phyloP scores from a whole-genome alignment of 2,797 vertebrate genomes.

The Graptemys geographica region DNA sequence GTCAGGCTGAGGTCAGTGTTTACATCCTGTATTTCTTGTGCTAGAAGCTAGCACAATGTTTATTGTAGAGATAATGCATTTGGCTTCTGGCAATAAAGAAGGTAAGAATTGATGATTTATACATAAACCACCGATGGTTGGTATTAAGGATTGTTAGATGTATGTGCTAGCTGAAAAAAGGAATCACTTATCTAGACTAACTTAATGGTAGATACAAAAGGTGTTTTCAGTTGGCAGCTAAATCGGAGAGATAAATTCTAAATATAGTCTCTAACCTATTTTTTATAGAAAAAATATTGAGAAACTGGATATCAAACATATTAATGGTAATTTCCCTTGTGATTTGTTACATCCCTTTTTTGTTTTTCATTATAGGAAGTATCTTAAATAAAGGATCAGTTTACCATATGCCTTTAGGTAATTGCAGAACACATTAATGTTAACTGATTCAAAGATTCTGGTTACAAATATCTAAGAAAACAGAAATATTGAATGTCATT shows the following conservation, averaged over 20 bases:
- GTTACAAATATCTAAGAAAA: background rate
- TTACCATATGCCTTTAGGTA: background rate
- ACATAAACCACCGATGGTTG: background rate
- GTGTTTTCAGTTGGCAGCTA: background rate
- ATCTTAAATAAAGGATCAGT: background rate
- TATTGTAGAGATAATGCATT: background rate
- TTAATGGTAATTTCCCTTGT: background rate
- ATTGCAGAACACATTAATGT: background rate
- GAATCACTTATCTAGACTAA: background rate
- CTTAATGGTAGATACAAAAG: background rate
- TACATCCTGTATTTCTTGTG: background rate
- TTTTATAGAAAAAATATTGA: background rate
- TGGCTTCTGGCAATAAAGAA: background rate
- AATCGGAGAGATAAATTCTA: background rate
- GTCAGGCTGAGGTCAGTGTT: background rate
- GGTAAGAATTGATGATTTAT: background rate
- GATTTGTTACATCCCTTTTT: background rate
- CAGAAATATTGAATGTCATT: background rate
- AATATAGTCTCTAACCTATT: background rate
- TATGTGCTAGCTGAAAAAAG: background rate
- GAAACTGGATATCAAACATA: background rate
- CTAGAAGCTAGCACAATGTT: background rate
- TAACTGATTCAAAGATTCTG: background rate
- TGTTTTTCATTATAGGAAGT: background rate
- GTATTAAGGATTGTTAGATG: background rate